Evolutionary conservation across 1,140 invertebrate species (phyloP).

Genomic region (Cardiocondyla obscurior): DNA sequence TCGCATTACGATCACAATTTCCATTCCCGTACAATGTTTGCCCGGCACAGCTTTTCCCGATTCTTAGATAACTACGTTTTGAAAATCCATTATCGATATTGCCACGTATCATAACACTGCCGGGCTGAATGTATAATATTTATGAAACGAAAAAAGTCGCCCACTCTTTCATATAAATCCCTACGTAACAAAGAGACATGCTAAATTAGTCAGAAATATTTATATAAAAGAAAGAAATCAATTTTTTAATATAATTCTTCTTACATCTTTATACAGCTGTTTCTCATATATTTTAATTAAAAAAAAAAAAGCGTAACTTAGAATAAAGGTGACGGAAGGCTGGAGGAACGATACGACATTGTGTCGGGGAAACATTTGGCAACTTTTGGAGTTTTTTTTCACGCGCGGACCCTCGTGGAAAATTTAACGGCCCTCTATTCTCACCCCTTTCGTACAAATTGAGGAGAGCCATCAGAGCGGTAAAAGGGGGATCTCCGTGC

Average conservation of each 20-base stretch:
- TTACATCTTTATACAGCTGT: neutral
- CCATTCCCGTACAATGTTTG: conserved; percentile 6
- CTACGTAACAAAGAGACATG: neutral
- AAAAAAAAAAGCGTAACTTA: neutral
- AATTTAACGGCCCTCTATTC: conserved; percentile 17
- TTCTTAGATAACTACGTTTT: conserved; percentile 25
- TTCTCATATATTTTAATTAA: neutral
- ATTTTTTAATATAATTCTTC: neutral
- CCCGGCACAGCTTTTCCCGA: neutral
- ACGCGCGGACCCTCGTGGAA: conserved; percentile 1
- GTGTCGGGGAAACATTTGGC: neutral
- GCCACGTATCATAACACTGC: neutral
- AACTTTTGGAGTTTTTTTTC: conserved; percentile 26
- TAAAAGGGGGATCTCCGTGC: conserved; percentile 21
- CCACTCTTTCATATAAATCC: neutral
- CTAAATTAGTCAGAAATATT: neutral
- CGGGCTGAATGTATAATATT: neutral
- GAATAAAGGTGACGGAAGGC: too few relatives aligned
- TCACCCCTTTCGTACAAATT: conserved; percentile 27
- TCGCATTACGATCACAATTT: neutral
- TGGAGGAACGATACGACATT: neutral
- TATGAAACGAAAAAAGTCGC: neutral
- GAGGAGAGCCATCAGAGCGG: neutral
- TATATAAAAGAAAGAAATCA: neutral
- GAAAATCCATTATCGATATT: conserved; percentile 47